These are phyloP conservation scores for Salmo trutta DNA, from an alignment of 2,797 vertebrate genomes.

Conservation along the genomic window DNA sequence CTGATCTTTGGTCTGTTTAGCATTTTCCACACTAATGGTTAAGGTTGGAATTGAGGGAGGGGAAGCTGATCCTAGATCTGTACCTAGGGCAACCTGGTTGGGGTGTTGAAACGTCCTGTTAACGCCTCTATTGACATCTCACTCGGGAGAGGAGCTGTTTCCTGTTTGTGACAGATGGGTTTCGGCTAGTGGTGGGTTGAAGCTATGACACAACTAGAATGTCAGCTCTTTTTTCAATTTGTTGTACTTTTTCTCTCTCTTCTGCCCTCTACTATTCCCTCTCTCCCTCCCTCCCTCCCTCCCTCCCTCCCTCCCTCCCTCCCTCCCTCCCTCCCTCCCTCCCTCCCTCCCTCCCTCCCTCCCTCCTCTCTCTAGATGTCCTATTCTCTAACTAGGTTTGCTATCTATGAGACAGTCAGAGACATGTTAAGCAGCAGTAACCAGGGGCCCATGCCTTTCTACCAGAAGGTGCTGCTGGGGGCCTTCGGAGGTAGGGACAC, in stretches of 20 bases:
- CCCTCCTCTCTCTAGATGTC: slow-evolving; percentile 81
- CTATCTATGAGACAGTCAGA: slow-evolving; percentile 90
- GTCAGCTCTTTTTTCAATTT: not conserved
- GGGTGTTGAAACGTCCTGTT: not conserved
- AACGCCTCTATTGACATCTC: not conserved
- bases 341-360: not conserved
- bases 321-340: not conserved
- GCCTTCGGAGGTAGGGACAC: slow-evolving; percentile 82
- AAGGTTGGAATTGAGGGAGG: not conserved
- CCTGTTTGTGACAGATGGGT: not conserved
- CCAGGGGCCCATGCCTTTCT: slow-evolving; percentile 88
- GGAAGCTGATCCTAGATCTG: not conserved
- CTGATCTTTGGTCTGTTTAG: not conserved
- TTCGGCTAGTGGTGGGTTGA: not conserved
- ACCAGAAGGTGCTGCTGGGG: slow-evolving; percentile 91
- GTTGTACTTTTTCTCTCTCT: not conserved
- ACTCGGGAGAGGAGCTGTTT: not conserved
- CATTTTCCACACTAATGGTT: not conserved
- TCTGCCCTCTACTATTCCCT: not conserved
- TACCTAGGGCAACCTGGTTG: not conserved
- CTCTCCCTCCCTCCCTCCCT: not conserved
- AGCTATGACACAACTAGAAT: not conserved
- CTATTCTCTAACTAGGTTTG: slow-evolving; percentile 93
- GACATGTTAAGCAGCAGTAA: slow-evolving; percentile 74
- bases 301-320: not conserved